phyloP scores from a whole-genome alignment of 2,888 invertebrate species.

The Tetrapedia diversipes region DNA sequence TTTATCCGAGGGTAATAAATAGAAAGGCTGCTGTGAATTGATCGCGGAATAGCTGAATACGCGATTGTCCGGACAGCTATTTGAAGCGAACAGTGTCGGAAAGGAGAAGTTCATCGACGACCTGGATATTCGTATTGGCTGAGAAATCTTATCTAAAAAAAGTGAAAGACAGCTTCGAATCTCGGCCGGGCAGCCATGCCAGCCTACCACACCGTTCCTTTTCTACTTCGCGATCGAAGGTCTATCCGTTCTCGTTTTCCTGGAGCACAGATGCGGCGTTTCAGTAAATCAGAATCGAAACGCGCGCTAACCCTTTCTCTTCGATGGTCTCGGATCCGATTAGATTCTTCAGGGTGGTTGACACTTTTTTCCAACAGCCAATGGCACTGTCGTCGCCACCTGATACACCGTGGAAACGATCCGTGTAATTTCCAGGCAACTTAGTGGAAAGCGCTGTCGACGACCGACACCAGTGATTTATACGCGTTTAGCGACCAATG shows the following conservation, averaged over 20 bases:
- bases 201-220: too few species aligned
- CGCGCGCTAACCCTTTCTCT: background rate
- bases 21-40: background rate
- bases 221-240: background rate
- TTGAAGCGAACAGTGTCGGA: background rate
- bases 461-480: slow-evolving; percentile 74
- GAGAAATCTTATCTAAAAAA: background rate
- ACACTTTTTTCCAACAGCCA: slow-evolving; percentile 14
- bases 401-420: slow-evolving; percentile 72
- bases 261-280: too few species aligned
- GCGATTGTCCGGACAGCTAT: background rate
- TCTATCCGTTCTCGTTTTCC: background rate
- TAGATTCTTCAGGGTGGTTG: slow-evolving; percentile 24
- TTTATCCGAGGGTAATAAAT: slow-evolving; percentile 26
- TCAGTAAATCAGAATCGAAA: too few species aligned
- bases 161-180: background rate
- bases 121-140: background rate
- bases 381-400: background rate
- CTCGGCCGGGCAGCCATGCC: background rate
- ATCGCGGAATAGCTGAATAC: slow-evolving; percentile 3
- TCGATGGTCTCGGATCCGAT: background rate
- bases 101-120: background rate
- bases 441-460: slow-evolving; percentile 69
- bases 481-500: slow-evolving; percentile 75
- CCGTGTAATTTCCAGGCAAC: slow-evolving; percentile 76